These are phyloP conservation scores for Acipenser oxyrinchus DNA, from an alignment of 2,797 vertebrate species.

Conservation along the genomic window DNA sequence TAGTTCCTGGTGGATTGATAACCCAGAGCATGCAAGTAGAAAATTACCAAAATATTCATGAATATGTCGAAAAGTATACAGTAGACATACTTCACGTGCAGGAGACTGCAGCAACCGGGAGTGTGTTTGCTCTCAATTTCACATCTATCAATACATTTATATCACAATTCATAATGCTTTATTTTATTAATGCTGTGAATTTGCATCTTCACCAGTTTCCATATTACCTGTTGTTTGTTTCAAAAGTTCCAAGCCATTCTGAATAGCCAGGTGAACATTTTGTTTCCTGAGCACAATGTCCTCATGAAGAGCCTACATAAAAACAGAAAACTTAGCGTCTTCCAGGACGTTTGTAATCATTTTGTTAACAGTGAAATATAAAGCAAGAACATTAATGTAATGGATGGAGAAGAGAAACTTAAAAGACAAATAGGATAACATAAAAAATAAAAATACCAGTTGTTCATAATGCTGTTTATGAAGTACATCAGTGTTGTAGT, in stretches of 20 bases:
- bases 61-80: too few species aligned
- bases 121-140: too few species aligned
- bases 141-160: too few species aligned
- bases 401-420: slow-evolving; percentile 16
- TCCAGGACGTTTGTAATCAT: too few species aligned
- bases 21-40: too few species aligned
- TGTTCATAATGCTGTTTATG: slow-evolving; percentile 79
- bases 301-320: slow-evolving; percentile 74
- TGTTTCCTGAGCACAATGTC: slow-evolving; percentile 81
- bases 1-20: too few species aligned
- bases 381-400: background rate
- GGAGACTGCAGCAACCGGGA: too few species aligned
- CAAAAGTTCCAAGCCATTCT: slow-evolving; percentile 87
- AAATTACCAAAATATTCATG: too few species aligned
- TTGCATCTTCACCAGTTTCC: background rate
- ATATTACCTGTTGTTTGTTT: slow-evolving; percentile 90
- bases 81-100: too few species aligned
- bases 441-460: slow-evolving; percentile 71
- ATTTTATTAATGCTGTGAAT: too few species aligned
- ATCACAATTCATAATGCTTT: too few species aligned
- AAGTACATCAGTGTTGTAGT: slow-evolving; percentile 71
- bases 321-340: slow-evolving; percentile 16
- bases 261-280: slow-evolving; percentile 83
- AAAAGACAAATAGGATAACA: slow-evolving; percentile 35
- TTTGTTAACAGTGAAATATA: too few species aligned